These are phyloP conservation scores for Agrotis exclamationis DNA, from an alignment of 2,888 invertebrate genomes.

Conservation along the genomic window DNA sequence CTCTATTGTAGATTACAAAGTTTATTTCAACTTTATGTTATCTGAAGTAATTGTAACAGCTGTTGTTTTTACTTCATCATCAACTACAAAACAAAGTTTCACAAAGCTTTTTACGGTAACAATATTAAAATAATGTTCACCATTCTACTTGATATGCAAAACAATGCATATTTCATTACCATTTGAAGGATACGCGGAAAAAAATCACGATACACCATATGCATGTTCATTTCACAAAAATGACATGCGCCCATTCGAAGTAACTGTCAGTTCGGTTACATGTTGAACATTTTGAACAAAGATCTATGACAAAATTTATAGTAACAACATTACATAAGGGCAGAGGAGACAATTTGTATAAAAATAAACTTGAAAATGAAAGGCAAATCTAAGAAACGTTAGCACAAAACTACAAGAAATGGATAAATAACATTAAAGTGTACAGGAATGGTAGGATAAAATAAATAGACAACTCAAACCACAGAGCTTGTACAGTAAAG, in stretches of 20 bases:
- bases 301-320: slow-evolving; percentile 19
- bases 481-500: slow-evolving; percentile 50
- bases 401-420: slow-evolving; percentile 42
- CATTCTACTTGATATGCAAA: slow-evolving; percentile 41
- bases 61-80: not conserved
- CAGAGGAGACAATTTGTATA: slow-evolving; percentile 1
- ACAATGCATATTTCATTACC: slow-evolving; percentile 52
- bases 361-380: slow-evolving; percentile 16
- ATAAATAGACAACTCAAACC: slow-evolving; percentile 59
- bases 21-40: not conserved
- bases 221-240: slow-evolving; percentile 55
- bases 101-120: slow-evolving; percentile 12
- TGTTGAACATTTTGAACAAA: slow-evolving; percentile 27
- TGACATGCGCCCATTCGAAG: slow-evolving; percentile 53
- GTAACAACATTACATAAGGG: not conserved
- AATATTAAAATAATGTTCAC: slow-evolving; percentile 36
- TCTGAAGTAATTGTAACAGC: not conserved
- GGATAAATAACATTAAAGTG: slow-evolving; percentile 53
- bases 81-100: not conserved
- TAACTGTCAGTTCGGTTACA: slow-evolving; percentile 24
- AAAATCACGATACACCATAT: slow-evolving; percentile 37
- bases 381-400: too few relatives aligned
- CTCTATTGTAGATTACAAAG: not conserved
- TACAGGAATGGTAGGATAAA: slow-evolving; percentile 56
- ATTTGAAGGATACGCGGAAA: slow-evolving; percentile 46